Evolutionary conservation across 23 tunicate genomes (phyloP), one percentile per base, ranked within the genome.

Genomic region (Phallusia fumigata): DNA sequence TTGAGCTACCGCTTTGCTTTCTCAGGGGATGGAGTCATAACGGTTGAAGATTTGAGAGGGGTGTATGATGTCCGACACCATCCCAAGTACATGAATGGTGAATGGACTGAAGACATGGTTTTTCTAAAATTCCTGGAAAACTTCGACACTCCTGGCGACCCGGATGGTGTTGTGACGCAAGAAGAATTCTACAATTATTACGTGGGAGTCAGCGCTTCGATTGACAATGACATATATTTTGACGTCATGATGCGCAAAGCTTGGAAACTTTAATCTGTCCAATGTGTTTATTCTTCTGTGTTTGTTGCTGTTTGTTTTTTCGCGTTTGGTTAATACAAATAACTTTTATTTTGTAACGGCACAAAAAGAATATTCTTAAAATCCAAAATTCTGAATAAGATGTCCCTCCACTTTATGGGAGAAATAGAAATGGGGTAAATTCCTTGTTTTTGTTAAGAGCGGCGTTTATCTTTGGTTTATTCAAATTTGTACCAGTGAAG

Each of bases 241-340:
- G 97, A 87, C 89, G 85, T 92, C 58, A 87, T 92, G 97, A 92
- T 92, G 97, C 80, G 91, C 58, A 92, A 87, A 75, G 97, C 97
- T 5, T 92, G 97, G 97, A 92, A 92, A 80, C 75, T 92, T 32
- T 92, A 86, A 81, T 5, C 32, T 8, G 26, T 5, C 30, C 35
- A 30, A 65, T 65, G 31, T 11, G 32, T 65, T 65, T 5, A n/a
- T n/a, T 65, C 11, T 28, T 75, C 16, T 75, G 69, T 58, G 11
- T 58, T 13, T 58, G 69, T 22, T 58, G 8, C 26, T 58, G 69
- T 58, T 22, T 58, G 69, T 40, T 5, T 3, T 40, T 5, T 40
- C n/a, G n/a, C n/a, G n/a, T n/a, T n/a, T n/a, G n/a, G n/a, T n/a
- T n/a, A n/a, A n/a, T n/a, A n/a, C n/a, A n/a, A n/a, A n/a, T n/a